phyloP scores from a whole-genome alignment of 2,113 vertebrate species.

The Myotis davidii region DNA sequence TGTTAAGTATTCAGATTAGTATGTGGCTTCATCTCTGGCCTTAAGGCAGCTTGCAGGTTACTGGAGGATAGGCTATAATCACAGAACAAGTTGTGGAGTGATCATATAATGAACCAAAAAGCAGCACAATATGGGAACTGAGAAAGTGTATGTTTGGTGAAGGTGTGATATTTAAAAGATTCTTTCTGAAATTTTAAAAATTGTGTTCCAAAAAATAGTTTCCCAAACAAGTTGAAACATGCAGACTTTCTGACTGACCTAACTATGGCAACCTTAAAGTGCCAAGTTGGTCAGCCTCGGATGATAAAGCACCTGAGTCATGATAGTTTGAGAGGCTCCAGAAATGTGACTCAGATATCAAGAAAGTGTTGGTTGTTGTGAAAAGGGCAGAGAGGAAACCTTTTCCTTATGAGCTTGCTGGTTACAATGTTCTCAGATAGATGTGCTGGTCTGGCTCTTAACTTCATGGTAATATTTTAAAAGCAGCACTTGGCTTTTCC shows the following conservation, averaged over 20 bases:
- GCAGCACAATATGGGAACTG: neutral
- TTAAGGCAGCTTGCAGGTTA: neutral
- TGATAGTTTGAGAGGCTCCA: neutral
- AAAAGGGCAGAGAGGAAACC: neutral
- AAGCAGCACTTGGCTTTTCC: conserved; percentile 47
- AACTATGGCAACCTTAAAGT: neutral
- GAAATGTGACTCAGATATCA: neutral
- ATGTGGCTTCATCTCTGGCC: neutral
- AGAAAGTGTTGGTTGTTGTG: neutral
- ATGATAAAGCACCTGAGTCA: neutral
- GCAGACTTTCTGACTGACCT: neutral
- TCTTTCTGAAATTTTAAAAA: neutral
- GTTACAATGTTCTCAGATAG: neutral
- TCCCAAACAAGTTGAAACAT: neutral
- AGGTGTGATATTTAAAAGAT: neutral
- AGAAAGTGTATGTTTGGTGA: neutral
- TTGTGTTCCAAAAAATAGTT: neutral
- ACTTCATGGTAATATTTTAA: conserved; percentile 25
- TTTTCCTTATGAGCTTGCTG: neutral
- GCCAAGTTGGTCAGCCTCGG: neutral
- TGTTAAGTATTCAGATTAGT: neutral
- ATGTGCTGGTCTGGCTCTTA: neutral
- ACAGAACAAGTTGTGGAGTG: neutral
- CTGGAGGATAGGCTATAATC: neutral
- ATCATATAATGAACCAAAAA: neutral